Evolutionary conservation across 2,797 vertebrate genomes (phyloP), one percentile per base, ranked within the genome.

Genomic region (Lagodon rhomboides): DNA sequence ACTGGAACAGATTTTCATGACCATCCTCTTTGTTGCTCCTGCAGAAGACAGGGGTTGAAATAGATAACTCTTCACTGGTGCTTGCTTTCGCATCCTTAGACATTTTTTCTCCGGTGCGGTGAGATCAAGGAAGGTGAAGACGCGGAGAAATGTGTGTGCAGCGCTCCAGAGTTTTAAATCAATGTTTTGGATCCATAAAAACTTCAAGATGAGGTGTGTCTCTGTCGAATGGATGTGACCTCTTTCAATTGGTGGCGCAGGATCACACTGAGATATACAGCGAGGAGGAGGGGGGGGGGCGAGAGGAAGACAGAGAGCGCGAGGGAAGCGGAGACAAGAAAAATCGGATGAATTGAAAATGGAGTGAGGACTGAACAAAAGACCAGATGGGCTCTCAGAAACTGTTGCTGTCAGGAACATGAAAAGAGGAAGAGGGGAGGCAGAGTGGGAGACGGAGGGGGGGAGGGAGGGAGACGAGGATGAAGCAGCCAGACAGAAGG

Each of bases 361-460:
- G 71, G 60, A 82, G 77, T 79, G 72, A 75, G 83, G 53, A 80
- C 62, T 69, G 74, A 89, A 93, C 91, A 93, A 94, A 94, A 89
- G 92, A 93, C 77, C 93, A 94, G 90, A 94, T 94, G 94, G 91
- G 87, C 83, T 82, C 85, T 88, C 67, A 85, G 85, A 89, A 91
- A 91, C 88, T 79, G 83, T 85, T 73, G 74, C 73, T 82, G 85
- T 87, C 75, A 83, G 67, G 58, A 73, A 73, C 76, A 69, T 66
- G 60, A 82, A 90, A 88, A 83, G 77, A 85, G 75, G 76, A 77
- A 84, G 64, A 73, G 0, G 38, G 18, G 58, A 34, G 43, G 70
- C 66, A 38, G 59, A 54, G 16, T 11, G 54, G 44, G 67, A 71
- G 76, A 68, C 23, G 12, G n/a, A 1, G 27, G 18, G 22, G n/a